Base-by-base conservation (phyloP, 2,797 vertebrate species). In the Aplochiton taeniatus region DNA sequence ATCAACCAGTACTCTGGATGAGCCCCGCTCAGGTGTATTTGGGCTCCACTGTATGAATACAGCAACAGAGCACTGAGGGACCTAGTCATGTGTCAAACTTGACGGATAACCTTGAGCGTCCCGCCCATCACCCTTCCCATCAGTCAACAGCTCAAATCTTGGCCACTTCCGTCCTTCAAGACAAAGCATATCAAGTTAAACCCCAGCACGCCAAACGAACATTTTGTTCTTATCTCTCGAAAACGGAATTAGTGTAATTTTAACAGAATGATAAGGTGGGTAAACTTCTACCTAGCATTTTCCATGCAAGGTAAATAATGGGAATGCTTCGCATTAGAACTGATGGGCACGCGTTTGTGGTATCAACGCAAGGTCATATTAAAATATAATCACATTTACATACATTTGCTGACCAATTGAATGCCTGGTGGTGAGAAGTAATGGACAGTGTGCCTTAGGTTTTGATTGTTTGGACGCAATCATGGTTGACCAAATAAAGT, bases 51-150 rank as follows among this genome's bases (percentile, higher is more conserved):
- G 31, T 31, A 6, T 31, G 31, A 31, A 31, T 6, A 2, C 31
- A 31, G 31, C 31, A 2, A n/a, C n/a, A n/a, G n/a, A n/a, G n/a
- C n/a, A n/a, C n/a, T n/a, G n/a, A n/a, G n/a, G n/a, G 47, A n/a
- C 18, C 45, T 31, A 51, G 60, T 12, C 9, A 16, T 11, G 9
- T 11, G 4, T 49, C 13, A 61, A 14, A 16, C 31, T 31, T 43
- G 47, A 42, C 9, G 31, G 55, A 58, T 58, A 58, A 60, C 68
- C 68, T 70, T 70, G 68, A 70, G 42, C 10, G 54, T 53, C 48
- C 61, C 49, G 7, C 0, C 14, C 31, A 6, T 31, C 31, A 31
- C 6, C 31, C 2, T 31, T 31, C 3, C 31, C 31, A 31, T 31
- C 31, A 31, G 31, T 31, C 31, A 31, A 31, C 31, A 31, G 31